Evolutionary conservation across 2,888 invertebrate species (phyloP).

Genomic region (Polia nebulosa): DNA sequence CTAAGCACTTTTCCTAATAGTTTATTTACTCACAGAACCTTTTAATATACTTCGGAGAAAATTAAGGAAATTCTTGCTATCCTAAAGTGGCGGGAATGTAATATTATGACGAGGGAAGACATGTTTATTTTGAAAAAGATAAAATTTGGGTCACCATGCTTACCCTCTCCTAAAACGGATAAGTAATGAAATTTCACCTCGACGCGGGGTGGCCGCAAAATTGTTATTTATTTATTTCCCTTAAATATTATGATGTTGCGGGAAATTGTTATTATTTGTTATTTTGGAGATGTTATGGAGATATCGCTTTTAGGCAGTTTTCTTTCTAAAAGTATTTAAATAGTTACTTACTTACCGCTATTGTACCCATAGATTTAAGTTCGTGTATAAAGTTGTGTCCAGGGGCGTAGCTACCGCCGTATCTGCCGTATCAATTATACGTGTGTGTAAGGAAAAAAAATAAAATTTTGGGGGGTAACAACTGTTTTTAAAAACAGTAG

Average conservation of each 20-base stretch:
- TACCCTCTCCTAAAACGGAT: slow-evolving; percentile 67
- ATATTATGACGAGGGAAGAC: slow-evolving; percentile 63
- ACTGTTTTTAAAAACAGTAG: slow-evolving; percentile 48
- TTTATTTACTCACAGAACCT: slow-evolving; percentile 15
- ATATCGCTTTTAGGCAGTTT: not conserved
- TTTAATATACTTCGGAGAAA: slow-evolving; percentile 47
- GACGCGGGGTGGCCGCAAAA: slow-evolving; percentile 40
- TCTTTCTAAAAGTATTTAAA: not conserved
- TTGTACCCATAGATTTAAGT: no score
- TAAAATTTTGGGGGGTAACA: slow-evolving; percentile 37
- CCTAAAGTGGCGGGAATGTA: slow-evolving; percentile 55
- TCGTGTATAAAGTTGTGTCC: no score
- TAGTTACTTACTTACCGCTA: not conserved
- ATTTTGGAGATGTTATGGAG: slow-evolving; percentile 2
- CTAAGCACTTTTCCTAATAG: no score
- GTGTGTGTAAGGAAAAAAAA: no score
- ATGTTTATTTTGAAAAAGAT: slow-evolving; percentile 67
- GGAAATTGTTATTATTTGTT: slow-evolving; percentile 7
- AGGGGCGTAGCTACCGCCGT: no score
- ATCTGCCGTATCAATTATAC: no score
- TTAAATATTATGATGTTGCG: slow-evolving; percentile 44
- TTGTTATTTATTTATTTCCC: slow-evolving; percentile 66
- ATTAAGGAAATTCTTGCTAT: slow-evolving; percentile 56
- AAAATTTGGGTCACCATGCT: slow-evolving; percentile 69
- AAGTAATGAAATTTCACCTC: slow-evolving; percentile 73